Evolutionary conservation across 2,113 vertebrate genomes (phyloP), one percentile per base, ranked within the genome.

Genomic region (Aegithalos caudatus): DNA sequence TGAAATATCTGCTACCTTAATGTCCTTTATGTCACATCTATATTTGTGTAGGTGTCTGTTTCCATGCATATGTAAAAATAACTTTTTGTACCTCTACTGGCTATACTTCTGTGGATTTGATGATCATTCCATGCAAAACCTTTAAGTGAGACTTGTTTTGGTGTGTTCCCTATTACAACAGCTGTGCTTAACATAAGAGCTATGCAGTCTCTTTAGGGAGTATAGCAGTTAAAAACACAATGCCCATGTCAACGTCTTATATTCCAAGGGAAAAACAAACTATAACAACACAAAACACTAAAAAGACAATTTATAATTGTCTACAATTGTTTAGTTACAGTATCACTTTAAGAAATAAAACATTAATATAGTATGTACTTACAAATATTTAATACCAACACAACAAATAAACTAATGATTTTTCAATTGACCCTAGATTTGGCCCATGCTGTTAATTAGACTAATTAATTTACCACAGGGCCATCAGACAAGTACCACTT

Each of bases 341-440:
- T 56, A 56, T 60, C 71, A 56, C 37, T 80, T 71, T 58, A 6
- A 90, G 19, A 92, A 90, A 85, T 45, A 31, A 54, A 81, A 65
- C 28, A 79, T 54, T 88, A 48, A 38, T 67, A 50, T 21, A 54
- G 3, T 21, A 29, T 50, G 20, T 12, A 58, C 29, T 88, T 83
- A 33, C 6, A 86, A 88, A 67, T 72, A 71, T 40, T 86, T 88
- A 76, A 82, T 67, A 29, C 6, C 18, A 62, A 71, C 8, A 15
- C 38, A 72, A 38, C 44, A 92, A 91, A 91, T 72, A 91, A 76
- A 64, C 4, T 33, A 83, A 80, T 72, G 35, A 88, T 80, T 95
- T 95, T 94, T 92, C 71, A 92, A 62, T 91, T 92, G 88, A 76
- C 86, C 62, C 35, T 94, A 64, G 48, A 67, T 21, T 14, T 86